Percentiles rank a stretch among this genome's conserved stretches.
These are phyloP conservation scores for Sinotaia quadrata DNA, from an alignment of 2,888 invertebrate species.

Conservation along the genomic window DNA sequence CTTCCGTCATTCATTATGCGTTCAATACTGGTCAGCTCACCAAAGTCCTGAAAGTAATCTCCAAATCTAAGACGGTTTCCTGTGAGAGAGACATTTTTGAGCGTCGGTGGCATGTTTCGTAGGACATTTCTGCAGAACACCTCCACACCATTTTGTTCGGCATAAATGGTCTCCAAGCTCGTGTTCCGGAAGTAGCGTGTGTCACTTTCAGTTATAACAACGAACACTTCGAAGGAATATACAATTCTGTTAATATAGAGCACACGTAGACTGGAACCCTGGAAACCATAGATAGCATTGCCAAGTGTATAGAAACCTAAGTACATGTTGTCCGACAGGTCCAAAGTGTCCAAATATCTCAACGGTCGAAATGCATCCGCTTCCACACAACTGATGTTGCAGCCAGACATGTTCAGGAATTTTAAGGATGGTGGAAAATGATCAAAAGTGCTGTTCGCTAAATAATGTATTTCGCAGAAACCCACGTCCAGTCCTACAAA, in stretches of 20 bases:
- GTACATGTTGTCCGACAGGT: conserved; percentile 22
- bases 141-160: not conserved
- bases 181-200: not conserved
- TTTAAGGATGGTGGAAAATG: not conserved
- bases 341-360: conserved; percentile 1
- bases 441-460: conserved; percentile 15
- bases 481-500: conserved; percentile 6
- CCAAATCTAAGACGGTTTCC: conserved; percentile 1
- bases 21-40: not conserved
- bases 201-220: not conserved
- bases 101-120: not conserved
- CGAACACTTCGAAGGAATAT: not conserved
- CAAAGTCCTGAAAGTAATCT: not conserved
- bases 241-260: not conserved
- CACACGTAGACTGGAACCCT: not conserved
- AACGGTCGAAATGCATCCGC: conserved; percentile 2
- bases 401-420: conserved; percentile 24
- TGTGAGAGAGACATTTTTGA: not conserved
- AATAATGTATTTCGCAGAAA: conserved; percentile 6
- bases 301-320: conserved; percentile 24
- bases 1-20: not conserved
- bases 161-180: not conserved
- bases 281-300: conserved; percentile 24
- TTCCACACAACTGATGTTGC: conserved; percentile 17
- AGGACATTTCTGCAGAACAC: not conserved